A percentile compares a stretch with the other conserved stretches of the same genome.
Conservation (phyloP, 1,140 invertebrate species). For the Pinna nobilis region DNA sequence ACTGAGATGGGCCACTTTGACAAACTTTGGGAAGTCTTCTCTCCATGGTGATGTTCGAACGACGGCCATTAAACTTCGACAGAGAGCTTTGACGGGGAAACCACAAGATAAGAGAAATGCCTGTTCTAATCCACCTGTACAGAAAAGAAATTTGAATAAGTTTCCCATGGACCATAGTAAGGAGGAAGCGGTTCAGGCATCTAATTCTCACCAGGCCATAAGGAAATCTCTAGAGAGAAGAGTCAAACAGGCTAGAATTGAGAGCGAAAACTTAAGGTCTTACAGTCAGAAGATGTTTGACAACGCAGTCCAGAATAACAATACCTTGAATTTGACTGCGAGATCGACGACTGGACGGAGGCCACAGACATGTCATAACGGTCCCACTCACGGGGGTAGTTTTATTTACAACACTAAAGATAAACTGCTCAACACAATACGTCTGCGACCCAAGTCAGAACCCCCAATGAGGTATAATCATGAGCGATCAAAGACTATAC, state of each 20-base stretch:
- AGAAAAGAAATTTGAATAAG: constrained; percentile 31
- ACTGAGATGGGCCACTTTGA: constrained; percentile 25
- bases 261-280: constrained; percentile 38
- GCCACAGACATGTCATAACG: constrained; percentile 18
- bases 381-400: constrained; percentile 37
- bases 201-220: constrained; percentile 13
- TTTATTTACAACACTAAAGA: constrained; percentile 38
- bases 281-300: constrained; percentile 43
- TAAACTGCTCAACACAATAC: constrained; percentile 37
- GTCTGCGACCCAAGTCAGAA: constrained; percentile 35
- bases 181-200: constrained; percentile 17
- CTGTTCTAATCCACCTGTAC: constrained; percentile 24
- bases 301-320: constrained; percentile 30
- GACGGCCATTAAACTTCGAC: constrained; percentile 29
- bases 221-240: constrained; percentile 23
- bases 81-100: constrained; percentile 30
- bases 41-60: constrained; percentile 25
- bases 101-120: constrained; percentile 21
- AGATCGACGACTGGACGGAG: not conserved
- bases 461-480: constrained; percentile 29
- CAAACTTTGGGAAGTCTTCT: constrained; percentile 11
- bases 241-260: constrained; percentile 25
- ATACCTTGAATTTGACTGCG: not conserved
- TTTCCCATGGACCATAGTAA: constrained; percentile 37
- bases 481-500: constrained; percentile 26